phyloP scores from a whole-genome alignment of 2,797 vertebrate species.

The Xenops minutus region DNA sequence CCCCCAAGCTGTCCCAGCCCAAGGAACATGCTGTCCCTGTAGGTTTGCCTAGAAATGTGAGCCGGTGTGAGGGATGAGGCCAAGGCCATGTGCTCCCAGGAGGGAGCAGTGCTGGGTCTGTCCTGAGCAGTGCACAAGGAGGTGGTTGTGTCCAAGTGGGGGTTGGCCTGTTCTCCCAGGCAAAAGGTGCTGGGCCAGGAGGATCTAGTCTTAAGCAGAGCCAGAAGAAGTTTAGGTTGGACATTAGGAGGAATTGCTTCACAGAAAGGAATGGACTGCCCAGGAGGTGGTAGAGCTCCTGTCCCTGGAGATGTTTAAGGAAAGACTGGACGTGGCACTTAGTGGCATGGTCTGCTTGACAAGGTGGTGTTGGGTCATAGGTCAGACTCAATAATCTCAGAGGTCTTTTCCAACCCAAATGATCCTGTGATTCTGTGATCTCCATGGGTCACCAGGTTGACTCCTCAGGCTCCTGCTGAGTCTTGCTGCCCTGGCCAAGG shows the following conservation, averaged over 20 bases:
- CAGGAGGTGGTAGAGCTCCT: background rate
- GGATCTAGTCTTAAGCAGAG: no score
- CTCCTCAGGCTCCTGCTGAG: accelerated
- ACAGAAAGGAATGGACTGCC: background rate
- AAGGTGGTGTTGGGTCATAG: background rate
- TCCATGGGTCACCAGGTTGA: accelerated
- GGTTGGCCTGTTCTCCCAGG: background rate
- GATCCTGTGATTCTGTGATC: background rate
- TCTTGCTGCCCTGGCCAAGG: background rate
- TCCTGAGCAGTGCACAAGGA: accelerated
- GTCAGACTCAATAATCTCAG: background rate
- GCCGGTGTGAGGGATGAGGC: background rate
- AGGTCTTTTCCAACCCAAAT: background rate
- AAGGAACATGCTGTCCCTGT: accelerated
- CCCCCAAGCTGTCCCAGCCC: background rate
- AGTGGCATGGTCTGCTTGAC: background rate
- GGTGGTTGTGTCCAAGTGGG: background rate
- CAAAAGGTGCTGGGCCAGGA: background rate
- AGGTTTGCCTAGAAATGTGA: accelerated
- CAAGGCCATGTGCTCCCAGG: accelerated
- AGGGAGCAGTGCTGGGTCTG: accelerated
- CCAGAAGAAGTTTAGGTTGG: background rate
- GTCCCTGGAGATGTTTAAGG: background rate
- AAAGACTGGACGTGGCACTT: background rate
- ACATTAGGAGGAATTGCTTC: background rate